These are phyloP conservation scores for Drosophila vallismaia DNA, from an alignment of 2,888 invertebrate genomes.

Conservation along the genomic window DNA sequence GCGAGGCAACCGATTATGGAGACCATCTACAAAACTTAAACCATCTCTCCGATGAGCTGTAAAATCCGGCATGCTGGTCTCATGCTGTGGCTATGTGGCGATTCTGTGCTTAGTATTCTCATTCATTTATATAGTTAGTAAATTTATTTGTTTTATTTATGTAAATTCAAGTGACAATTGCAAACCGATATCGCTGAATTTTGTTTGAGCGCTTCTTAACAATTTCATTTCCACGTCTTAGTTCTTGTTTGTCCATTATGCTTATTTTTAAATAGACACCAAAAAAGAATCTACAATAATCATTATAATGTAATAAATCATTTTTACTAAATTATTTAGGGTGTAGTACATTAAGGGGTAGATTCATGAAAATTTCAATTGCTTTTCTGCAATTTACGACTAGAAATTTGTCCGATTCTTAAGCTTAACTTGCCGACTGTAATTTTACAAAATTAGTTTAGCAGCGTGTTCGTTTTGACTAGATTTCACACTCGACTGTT, in stretches of 20 bases:
- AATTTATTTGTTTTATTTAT: slow-evolving; percentile 56
- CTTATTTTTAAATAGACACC: slow-evolving; percentile 70
- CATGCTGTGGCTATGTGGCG: slow-evolving; percentile 35
- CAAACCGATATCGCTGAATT: slow-evolving; percentile 32
- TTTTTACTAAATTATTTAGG: slow-evolving; percentile 59
- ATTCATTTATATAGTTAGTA: slow-evolving; percentile 62
- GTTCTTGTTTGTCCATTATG: slow-evolving; percentile 32
- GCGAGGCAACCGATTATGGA: slow-evolving; percentile 95
- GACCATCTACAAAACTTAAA: slow-evolving; percentile 92
- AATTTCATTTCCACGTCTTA: slow-evolving; percentile 20
- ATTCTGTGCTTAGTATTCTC: slow-evolving; percentile 56
- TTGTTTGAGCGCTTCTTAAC: slow-evolving; percentile 26
- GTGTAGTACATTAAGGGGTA: slow-evolving; percentile 10
- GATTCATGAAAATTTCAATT: slow-evolving; percentile 7
- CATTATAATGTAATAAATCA: slow-evolving; percentile 43
- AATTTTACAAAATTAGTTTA: slow-evolving; percentile 44
- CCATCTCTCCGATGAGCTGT: slow-evolving; percentile 93
- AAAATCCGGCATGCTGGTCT: slow-evolving; percentile 66
- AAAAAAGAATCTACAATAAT: slow-evolving; percentile 56
- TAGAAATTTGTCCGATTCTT: slow-evolving; percentile 17
- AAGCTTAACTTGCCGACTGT: slow-evolving; percentile 17
- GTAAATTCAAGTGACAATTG: slow-evolving; percentile 33
- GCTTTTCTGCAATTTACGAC: slow-evolving; percentile 18
- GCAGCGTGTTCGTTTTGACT: slow-evolving; percentile 62
- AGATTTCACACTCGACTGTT: slow-evolving; percentile 67